These are phyloP conservation scores for Rhyacichthys aspro DNA, from an alignment of 2,797 vertebrate species.

Conservation along the genomic window DNA sequence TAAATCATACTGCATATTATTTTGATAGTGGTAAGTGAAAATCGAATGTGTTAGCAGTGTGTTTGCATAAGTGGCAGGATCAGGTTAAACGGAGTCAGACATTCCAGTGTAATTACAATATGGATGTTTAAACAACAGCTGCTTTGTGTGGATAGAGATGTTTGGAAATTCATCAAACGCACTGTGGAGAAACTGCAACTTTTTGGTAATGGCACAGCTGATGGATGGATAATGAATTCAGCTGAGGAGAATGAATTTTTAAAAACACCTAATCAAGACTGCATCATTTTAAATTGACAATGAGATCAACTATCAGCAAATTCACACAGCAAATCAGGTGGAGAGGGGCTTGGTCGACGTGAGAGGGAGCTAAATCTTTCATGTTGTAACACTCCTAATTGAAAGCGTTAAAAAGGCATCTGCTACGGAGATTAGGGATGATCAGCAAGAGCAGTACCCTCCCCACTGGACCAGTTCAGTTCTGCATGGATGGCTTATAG, in stretches of 20 bases:
- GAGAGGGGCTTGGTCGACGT: neutral
- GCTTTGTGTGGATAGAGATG: conserved; percentile 25
- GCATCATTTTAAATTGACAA: conserved; percentile 36
- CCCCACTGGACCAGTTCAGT: conserved; percentile 33
- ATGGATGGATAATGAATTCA: conserved; percentile 31
- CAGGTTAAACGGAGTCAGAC: neutral
- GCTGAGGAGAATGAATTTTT: conserved; percentile 29
- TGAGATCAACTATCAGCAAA: conserved; percentile 34
- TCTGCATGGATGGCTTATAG: conserved; percentile 3
- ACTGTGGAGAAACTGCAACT: conserved; percentile 12
- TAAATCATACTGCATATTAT: conserved; percentile 6
- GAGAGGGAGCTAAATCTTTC: conserved; percentile 18
- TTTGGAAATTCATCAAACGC: conserved; percentile 21
- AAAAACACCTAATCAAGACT: conserved; percentile 36
- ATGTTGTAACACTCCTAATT: conserved; percentile 33
- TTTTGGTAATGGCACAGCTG: conserved; percentile 17
- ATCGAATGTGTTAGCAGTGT: neutral
- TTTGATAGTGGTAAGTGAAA: conserved; percentile 1
- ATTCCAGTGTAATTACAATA: conserved; percentile 17
- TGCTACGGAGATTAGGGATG: conserved; percentile 46
- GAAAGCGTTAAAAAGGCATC: conserved; percentile 52
- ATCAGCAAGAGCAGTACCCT: conserved; percentile 34
- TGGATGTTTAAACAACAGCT: conserved; percentile 22
- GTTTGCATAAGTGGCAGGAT: neutral
- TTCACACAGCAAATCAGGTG: conserved; percentile 21